A percentile compares a stretch with the other conserved stretches of the same genome.
Conservation (phyloP, 2,888 invertebrate genomes). For the Leptinotarsa rubiginosa region DNA sequence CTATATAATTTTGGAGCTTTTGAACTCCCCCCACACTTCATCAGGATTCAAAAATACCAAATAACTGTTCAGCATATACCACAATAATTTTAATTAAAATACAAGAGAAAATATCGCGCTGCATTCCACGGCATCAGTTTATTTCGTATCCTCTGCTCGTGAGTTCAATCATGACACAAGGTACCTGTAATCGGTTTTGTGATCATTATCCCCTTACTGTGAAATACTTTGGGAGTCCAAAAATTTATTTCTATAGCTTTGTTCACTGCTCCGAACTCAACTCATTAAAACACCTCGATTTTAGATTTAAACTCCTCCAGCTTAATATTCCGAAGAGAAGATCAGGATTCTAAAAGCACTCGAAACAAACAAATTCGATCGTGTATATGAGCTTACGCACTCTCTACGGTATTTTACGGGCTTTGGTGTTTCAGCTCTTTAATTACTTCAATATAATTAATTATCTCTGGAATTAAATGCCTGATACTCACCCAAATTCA, state of each 20-base stretch:
- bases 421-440: conserved; percentile 43
- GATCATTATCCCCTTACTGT: conserved; percentile 4
- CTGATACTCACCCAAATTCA: conserved; percentile 8
- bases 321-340: conserved; percentile 1
- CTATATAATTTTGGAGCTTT: no score
- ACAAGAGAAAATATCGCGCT: not conserved
- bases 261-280: conserved; percentile 6
- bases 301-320: not conserved
- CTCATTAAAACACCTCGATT: conserved; percentile 12
- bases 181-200: not conserved
- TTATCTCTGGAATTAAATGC: conserved; percentile 40
- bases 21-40: no score
- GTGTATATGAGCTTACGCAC: conserved; percentile 45
- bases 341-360: conserved; percentile 12
- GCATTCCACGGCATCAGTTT: not conserved
- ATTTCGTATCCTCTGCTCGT: not conserved
- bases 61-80: not conserved
- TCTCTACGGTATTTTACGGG: conserved; percentile 47
- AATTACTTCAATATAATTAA: conserved; percentile 51
- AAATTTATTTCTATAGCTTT: conserved; percentile 2
- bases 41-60: no score
- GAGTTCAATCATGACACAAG: conserved; percentile 7
- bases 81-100: not conserved
- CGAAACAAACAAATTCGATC: conserved; percentile 44
- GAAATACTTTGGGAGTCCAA: not conserved